Conservation (phyloP, 2,113 vertebrate species). For the Euleptes europaea region DNA sequence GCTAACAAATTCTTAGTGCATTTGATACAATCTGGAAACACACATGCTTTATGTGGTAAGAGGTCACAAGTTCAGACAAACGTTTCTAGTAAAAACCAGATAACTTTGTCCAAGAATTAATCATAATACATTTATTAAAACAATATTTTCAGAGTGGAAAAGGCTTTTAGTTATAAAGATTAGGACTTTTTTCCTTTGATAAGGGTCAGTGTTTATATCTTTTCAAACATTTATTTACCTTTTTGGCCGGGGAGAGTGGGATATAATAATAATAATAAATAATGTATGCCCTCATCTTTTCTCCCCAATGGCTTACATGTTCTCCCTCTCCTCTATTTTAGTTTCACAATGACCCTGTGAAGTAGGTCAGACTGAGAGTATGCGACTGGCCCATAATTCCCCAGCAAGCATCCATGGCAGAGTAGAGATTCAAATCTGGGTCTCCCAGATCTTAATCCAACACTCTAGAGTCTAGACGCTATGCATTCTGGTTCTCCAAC, state of each 20-base stretch:
- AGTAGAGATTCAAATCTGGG: too few species aligned
- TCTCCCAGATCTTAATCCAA: too few species aligned
- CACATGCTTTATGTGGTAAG: neutral
- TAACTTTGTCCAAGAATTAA: neutral
- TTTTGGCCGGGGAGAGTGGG: too few species aligned
- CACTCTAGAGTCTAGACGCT: too few species aligned
- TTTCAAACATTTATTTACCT: neutral
- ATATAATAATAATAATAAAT: too few species aligned
- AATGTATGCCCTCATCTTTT: neutral
- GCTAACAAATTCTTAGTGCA: conserved; percentile 17
- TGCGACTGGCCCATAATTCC: too few species aligned
- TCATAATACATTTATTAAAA: conserved; percentile 19
- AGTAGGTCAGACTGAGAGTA: too few species aligned
- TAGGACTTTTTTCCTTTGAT: neutral
- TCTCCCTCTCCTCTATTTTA: too few species aligned
- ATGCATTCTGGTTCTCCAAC: too few species aligned
- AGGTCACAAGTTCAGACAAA: conserved; percentile 26
- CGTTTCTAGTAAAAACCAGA: conserved; percentile 25
- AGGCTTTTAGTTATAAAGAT: neutral
- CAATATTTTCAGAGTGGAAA: neutral
- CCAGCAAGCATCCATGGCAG: too few species aligned
- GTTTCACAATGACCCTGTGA: too few species aligned
- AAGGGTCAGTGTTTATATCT: neutral
- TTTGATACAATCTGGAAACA: conserved; percentile 21
- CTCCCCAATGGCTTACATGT: too few species aligned